These are phyloP conservation scores for Saturnia japonica DNA, from an alignment of 2,888 invertebrate genomes.

Conservation along the genomic window DNA sequence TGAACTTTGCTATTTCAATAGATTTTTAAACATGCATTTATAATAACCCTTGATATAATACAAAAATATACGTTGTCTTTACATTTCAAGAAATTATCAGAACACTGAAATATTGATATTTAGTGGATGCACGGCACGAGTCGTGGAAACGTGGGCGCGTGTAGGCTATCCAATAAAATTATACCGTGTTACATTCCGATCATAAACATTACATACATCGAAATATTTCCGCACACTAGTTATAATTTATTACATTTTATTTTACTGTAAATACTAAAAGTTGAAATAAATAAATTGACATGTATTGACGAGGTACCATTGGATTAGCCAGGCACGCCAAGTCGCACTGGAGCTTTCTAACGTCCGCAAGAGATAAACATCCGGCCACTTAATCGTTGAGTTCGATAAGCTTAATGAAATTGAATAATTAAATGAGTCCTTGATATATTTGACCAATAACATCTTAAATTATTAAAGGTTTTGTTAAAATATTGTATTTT, in stretches of 20 bases:
- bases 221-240: slow-evolving; percentile 54
- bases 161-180: slow-evolving; percentile 48
- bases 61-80: background rate
- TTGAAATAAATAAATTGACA: slow-evolving; percentile 65
- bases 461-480: slow-evolving; percentile 5
- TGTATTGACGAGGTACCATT: slow-evolving; percentile 36
- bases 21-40: background rate
- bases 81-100: slow-evolving; percentile 6
- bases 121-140: slow-evolving; percentile 1
- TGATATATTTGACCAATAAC: background rate
- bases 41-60: background rate
- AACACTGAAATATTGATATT: slow-evolving; percentile 11
- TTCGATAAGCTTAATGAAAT: slow-evolving; percentile 34
- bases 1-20: background rate
- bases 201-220: slow-evolving; percentile 54
- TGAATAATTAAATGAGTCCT: slow-evolving; percentile 26
- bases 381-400: slow-evolving; percentile 57
- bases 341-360: slow-evolving; percentile 65
- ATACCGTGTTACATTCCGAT: slow-evolving; percentile 45
- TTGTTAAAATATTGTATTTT: slow-evolving; percentile 1
- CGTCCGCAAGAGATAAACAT: slow-evolving; percentile 67
- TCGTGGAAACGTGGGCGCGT: slow-evolving; percentile 27
- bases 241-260: slow-evolving; percentile 60
- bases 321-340: slow-evolving; percentile 32
- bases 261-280: slow-evolving; percentile 39